A percentile compares a stretch with the other conserved stretches of the same genome.
Evolutionary conservation across 2,888 invertebrate genomes (phyloP).

Genomic region (Metalampra italica): DNA sequence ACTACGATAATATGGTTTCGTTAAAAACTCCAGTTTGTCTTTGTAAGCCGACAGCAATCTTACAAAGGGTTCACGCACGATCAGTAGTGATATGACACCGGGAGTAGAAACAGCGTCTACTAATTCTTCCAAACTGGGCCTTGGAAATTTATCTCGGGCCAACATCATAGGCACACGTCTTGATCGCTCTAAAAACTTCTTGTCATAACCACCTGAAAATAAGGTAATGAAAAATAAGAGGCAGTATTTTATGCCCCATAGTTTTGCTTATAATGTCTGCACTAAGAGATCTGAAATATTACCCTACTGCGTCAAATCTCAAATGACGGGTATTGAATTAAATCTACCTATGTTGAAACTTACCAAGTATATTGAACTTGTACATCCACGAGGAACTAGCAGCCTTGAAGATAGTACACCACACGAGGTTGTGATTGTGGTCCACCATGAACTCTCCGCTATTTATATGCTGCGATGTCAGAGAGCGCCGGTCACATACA

Average conservation of each 20-base stretch:
- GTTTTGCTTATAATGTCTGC: too few relatives aligned
- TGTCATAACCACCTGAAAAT: constrained; percentile 78
- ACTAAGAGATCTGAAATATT: too few relatives aligned
- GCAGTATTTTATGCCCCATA: too few relatives aligned
- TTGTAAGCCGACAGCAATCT: constrained; percentile 84
- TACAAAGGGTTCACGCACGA: constrained; percentile 86
- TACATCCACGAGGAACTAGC: constrained; percentile 90
- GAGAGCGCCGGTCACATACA: constrained; percentile 63
- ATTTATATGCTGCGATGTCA: constrained; percentile 73
- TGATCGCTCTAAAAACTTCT: constrained; percentile 77
- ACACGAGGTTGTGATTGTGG: constrained; percentile 81
- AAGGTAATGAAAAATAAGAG: too few relatives aligned
- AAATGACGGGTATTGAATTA: too few relatives aligned
- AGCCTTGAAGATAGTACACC: constrained; percentile 88
- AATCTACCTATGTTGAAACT: constrained; percentile 17
- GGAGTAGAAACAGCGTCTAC: constrained; percentile 77
- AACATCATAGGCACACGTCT: constrained; percentile 82
- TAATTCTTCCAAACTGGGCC: constrained; percentile 81
- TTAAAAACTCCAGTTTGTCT: constrained; percentile 85
- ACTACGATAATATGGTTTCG: constrained; percentile 83
- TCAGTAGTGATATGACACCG: constrained; percentile 81
- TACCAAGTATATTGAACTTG: constrained; percentile 86
- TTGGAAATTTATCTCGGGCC: constrained; percentile 83
- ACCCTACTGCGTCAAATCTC: too few relatives aligned
- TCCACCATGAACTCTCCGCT: constrained; percentile 87